Conservation (phyloP, 2,113 vertebrate species). For the Peromyscus leucopus region DNA sequence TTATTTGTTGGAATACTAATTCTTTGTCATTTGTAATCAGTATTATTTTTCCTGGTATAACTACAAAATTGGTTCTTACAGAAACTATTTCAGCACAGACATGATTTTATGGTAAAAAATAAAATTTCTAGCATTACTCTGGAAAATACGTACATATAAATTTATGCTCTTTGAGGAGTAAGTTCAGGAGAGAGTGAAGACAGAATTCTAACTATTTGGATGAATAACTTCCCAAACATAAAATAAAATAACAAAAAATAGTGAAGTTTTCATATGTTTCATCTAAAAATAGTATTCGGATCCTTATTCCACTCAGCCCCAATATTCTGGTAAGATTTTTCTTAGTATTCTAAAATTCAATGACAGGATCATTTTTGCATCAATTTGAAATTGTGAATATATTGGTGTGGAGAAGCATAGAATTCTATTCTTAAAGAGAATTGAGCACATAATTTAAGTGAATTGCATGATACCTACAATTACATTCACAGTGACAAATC, state of each 20-base stretch:
- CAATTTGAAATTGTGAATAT: constrained; percentile 34
- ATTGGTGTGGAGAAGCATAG: constrained; percentile 5
- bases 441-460: constrained; percentile 39
- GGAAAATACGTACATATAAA: constrained; percentile 35
- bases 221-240: constrained; percentile 13
- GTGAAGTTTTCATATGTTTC: neutral
- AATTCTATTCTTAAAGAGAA: constrained; percentile 57
- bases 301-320: neutral
- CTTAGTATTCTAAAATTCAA: constrained; percentile 27
- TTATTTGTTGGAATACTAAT: constrained; percentile 44
- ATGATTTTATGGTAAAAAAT: neutral
- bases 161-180: neutral
- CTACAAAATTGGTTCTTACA: constrained; percentile 54
- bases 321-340: constrained; percentile 7
- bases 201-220: neutral
- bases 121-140: constrained; percentile 44
- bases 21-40: neutral
- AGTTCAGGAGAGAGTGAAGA: neutral
- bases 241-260: neutral
- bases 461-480: constrained; percentile 23
- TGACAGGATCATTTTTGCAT: constrained; percentile 19
- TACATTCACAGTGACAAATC: neutral
- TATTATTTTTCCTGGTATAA: constrained; percentile 14
- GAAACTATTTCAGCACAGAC: constrained; percentile 33
- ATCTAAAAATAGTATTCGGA: constrained; percentile 30